phyloP scores from a whole-genome alignment of 2,888 invertebrate species.

The Mayetiola destructor region DNA sequence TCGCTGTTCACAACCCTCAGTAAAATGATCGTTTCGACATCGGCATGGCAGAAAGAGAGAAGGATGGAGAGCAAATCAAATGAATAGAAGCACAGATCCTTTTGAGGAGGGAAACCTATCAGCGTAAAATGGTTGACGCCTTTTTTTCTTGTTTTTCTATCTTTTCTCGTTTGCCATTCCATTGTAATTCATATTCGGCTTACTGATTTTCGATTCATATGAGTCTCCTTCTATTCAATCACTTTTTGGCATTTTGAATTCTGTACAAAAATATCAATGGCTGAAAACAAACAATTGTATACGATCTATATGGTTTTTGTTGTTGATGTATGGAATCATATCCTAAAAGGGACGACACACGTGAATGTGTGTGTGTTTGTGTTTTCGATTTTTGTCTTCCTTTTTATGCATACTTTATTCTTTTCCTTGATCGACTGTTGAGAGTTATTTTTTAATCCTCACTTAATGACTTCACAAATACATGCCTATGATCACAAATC shows the following conservation, averaged over 20 bases:
- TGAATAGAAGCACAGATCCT: no score
- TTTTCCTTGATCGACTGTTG: not conserved
- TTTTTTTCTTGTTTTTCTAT: not conserved
- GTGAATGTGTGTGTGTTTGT: not conserved
- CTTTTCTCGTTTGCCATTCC: not conserved
- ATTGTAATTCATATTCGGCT: not conserved
- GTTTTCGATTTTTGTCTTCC: not conserved
- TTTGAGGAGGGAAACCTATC: no score
- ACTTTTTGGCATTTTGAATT: not conserved
- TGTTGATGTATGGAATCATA: no score
- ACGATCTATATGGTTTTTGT: no score
- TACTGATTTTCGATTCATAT: no score
- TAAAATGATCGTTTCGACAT: not conserved
- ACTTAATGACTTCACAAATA: not conserved
- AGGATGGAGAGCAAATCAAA: not conserved
- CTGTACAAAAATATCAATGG: constrained; percentile 1
- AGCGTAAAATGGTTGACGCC: not conserved
- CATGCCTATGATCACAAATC: not conserved
- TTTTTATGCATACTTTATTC: not conserved
- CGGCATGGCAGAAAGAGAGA: not conserved
- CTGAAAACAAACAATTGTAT: no score
- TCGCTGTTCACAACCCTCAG: constrained; percentile 1
- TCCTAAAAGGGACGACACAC: no score
- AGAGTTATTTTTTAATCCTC: no score
- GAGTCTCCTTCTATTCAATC: not conserved